Base-by-base conservation (phyloP, 2,888 invertebrate genomes). In the Choristoneura rosaceana region DNA sequence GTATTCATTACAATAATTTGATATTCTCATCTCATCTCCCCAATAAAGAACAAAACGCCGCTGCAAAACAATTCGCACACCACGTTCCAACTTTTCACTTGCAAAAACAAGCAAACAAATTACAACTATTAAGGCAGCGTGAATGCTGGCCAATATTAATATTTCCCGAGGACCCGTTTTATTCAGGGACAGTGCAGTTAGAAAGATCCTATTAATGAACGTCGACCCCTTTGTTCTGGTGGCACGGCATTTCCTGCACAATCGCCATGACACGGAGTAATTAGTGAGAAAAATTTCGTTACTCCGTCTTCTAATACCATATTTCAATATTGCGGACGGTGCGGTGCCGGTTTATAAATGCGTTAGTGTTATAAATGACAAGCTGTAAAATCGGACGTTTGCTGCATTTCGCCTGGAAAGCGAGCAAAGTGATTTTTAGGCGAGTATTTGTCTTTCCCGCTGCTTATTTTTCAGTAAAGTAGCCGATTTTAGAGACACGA, bases 121-220 rank as follows among this genome's bases (percentile, higher is more conserved):
- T 87, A 88, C 85, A 87, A 88, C 87, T 87, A 90, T 90, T 89
- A 91, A 84, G 82, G 85, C 82, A 78, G 84, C 82, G 83, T 86
- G 83, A 87, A 90, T 90, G 85, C 87, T 85, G 85, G 80, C 87
- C 87, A 89, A 90, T 93, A 93, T 93, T 93, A 93, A 92, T 93
- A 91, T 90, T 91, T 89, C 90, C 82, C 82, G 86, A 84, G 86
- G 82, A 83, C 82, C 83, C 80, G 88, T 92, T 92, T 91, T 91
- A 92, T 93, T 92, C 92, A 92, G 87, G 86, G 83, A 90, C 89
- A 92, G 91, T 92, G 93, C 93, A 93, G 92, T 92, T 91, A 90
- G 91, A 91, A 90, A 91, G 93, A 93, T 91, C 90, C 92, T 93
- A 93, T 93, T 94, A 94, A 93, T 94, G 92, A 93, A 92, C 91